Evolutionary conservation across 2,797 vertebrate species (phyloP), one percentile per base, ranked within the genome.

Genomic region (Galaxias olidus): DNA sequence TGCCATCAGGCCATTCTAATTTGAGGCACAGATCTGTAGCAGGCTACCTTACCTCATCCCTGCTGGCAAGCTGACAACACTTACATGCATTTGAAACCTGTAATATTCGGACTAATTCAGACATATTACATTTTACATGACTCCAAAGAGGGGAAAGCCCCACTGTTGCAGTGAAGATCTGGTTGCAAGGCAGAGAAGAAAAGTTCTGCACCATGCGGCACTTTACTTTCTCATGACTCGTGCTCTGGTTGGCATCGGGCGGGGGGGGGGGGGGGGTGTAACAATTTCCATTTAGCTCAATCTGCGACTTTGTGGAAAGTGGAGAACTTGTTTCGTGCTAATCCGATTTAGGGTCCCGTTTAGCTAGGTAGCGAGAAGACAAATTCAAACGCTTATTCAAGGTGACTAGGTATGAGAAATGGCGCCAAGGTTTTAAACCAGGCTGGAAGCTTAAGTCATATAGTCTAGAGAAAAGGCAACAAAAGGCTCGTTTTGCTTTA

Each of bases 111-210:
- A 81, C 81, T 83, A 81, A 86, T 88, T 84, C 75, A 76, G 80
- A 88, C 78, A 64, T 79, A 88, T 88, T 89, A 88, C 82, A 83
- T 86, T 84, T 86, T 83, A 78, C 81, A 72, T 65, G 82, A 72
- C 78, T 71, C 66, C 84, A 80, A 86, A 78, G 69, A 81, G 63
- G 54, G 84, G 72, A 63, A 78, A 85, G 55, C 52, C 82, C 73
- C 67, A 59, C 18, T 59, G 84, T 75, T 78, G 77, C 82, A 76
- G 65, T 69, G 62, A 82, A 83, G 82, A 76, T 81, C 78, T 85
- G 61, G 77, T 81, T 86, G 75, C 77, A 74, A 71, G 64, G 43
- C 61, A 69, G 61, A 61, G 59, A 63, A 49, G 56, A 73, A 73
- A 71, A 44, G 68, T 40, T 73, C 46, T 64, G 65, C 9, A 30